These are phyloP conservation scores for Formica exsecta DNA, from an alignment of 1,140 invertebrate genomes.

Conservation along the genomic window DNA sequence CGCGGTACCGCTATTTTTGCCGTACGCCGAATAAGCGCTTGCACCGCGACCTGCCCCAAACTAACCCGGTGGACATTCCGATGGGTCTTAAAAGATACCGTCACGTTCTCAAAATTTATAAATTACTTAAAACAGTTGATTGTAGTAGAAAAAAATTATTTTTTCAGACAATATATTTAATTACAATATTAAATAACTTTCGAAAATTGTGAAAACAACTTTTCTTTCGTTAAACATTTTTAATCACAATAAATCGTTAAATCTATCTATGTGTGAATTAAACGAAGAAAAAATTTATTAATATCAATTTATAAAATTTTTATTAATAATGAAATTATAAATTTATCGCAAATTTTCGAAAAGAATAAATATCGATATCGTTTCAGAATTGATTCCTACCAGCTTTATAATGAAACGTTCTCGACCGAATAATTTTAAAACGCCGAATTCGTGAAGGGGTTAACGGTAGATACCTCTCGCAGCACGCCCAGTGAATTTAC, in stretches of 20 bases:
- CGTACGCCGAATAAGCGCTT: conserved; percentile 38
- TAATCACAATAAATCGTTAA: not conserved
- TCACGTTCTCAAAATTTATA: not conserved
- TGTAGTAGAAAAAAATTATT: too few relatives aligned
- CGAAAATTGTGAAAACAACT: too few relatives aligned
- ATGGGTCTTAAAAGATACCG: not conserved
- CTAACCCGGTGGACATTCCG: not conserved
- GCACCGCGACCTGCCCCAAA: conserved; percentile 54
- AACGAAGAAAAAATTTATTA: too few relatives aligned
- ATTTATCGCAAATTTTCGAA: not conserved
- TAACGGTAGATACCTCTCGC: conserved; percentile 53
- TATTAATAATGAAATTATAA: not conserved
- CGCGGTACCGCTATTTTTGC: conserved; percentile 61
- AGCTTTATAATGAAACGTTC: not conserved
- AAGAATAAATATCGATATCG: not conserved
- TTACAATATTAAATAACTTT: not conserved
- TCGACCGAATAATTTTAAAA: conserved; percentile 26
- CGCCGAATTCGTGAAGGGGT: conserved; percentile 37
- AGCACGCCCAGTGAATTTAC: conserved; percentile 54
- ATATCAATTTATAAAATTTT: too few relatives aligned
- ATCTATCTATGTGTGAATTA: not conserved
- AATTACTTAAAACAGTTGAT: not conserved
- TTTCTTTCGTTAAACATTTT: not conserved
- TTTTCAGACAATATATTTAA: not conserved
- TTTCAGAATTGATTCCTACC: not conserved